These are phyloP conservation scores for Hyposmocoma kahamanoa DNA, from an alignment of 1,140 invertebrate genomes.

Conservation along the genomic window DNA sequence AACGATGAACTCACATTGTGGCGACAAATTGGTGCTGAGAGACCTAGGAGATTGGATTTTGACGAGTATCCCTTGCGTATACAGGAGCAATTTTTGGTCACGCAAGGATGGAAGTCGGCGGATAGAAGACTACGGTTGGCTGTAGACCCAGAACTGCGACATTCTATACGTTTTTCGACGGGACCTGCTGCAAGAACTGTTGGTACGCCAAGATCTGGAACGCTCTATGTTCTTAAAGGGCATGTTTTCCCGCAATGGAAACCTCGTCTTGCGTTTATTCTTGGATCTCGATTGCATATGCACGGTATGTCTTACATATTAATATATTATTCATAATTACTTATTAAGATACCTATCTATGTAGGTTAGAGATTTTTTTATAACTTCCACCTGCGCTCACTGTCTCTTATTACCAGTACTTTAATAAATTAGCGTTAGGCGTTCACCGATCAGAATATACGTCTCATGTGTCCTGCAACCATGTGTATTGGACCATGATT, in stretches of 20 bases:
- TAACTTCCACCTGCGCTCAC: too few relatives aligned
- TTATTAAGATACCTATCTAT: too few relatives aligned
- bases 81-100: slow-evolving; percentile 77
- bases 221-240: slow-evolving; percentile 78
- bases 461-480: too few relatives aligned
- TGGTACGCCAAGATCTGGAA: slow-evolving; percentile 74
- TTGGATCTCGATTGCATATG: slow-evolving; percentile 77
- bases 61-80: slow-evolving; percentile 76
- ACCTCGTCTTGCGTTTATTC: slow-evolving; percentile 74
- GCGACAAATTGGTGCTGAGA: slow-evolving; percentile 77
- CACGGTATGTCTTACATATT: slow-evolving; percentile 61
- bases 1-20: slow-evolving; percentile 76
- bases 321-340: too few relatives aligned
- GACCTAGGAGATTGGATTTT: slow-evolving; percentile 71
- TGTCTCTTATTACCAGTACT: too few relatives aligned
- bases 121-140: slow-evolving; percentile 76
- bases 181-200: slow-evolving; percentile 69
- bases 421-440: too few relatives aligned
- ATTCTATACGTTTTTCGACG: slow-evolving; percentile 76
- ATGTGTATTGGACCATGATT: too few relatives aligned
- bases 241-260: slow-evolving; percentile 82
- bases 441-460: too few relatives aligned
- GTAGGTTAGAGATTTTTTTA: too few relatives aligned
- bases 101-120: slow-evolving; percentile 75
- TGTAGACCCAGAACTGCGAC: slow-evolving; percentile 78